Base-by-base conservation (phyloP, 1,140 invertebrate genomes). In the Odontomachus brunneus region DNA sequence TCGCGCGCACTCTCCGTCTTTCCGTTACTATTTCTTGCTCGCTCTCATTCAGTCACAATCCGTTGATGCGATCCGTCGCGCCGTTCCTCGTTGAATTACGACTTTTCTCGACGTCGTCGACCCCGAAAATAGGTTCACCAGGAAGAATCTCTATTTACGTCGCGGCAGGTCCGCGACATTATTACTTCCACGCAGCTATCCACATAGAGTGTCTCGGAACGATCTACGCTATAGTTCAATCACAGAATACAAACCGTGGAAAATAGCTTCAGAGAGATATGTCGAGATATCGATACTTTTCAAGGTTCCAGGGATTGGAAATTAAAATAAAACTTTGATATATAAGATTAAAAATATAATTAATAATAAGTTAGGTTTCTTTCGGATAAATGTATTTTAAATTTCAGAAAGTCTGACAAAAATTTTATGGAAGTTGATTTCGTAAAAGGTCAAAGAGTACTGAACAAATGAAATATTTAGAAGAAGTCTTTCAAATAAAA, bases 81-180 rank as follows among this genome's bases (percentile, higher is more conserved):
- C 74, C 29, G 48, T 80, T 69, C n/a, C 17, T 14, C 48, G 55
- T 86, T 73, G 60, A 62, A 80, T 55, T 53, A 78, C n/a, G 63
- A 69, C 55, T 80, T 73, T 78, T 65, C 63, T 38, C 24, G 22
- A 57, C 2, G 59, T n/a, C 57, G n/a, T 49, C 66, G 24, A 53
- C 49, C 24, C 49, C 67, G 55, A 80, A 86, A 86, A 87, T 87
- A 87, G 57, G 4, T 73, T 5, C 15, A 24, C 51, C 69, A 59
- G 66, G 55, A 69, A 74, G 63, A 44, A 48, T 29, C 9, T 85
- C 81, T 87, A 86, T 87, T 87, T 74, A 22, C 26, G 82, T 69
- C 49, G 53, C 11, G 51, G 29, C 48, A 76, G 57, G 65, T 85
- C 85, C 17, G 19, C 24, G 66, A 49, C n/a, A 62, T 71, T 82